Conservation (phyloP, 2,113 vertebrate genomes). For the Pelmatolapia mariae region DNA sequence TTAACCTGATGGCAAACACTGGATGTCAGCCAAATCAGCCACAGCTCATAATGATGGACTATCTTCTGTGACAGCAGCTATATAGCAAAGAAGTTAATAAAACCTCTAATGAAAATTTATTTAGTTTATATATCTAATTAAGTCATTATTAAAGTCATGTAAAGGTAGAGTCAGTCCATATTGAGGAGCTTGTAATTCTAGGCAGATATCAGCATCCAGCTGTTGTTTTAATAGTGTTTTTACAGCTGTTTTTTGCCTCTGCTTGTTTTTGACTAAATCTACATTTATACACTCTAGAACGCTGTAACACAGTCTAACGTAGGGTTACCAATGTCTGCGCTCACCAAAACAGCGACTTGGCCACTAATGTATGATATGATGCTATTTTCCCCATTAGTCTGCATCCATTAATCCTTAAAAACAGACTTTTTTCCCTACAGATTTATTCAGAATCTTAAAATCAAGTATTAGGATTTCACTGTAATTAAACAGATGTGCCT, state of each 20-base stretch:
- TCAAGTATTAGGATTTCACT: neutral
- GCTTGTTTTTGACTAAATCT: neutral
- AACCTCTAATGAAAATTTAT: neutral
- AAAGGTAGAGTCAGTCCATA: neutral
- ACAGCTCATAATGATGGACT: neutral
- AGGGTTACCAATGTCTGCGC: neutral
- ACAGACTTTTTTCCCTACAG: neutral
- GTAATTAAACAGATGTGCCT: neutral
- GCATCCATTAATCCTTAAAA: neutral
- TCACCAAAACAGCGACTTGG: neutral
- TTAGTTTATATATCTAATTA: neutral
- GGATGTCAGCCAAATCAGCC: neutral
- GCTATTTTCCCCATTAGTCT: neutral
- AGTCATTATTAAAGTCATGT: neutral
- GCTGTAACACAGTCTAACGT: rapidly evolving
- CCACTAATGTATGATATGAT: neutral
- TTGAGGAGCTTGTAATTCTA: neutral
- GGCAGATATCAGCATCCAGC: neutral
- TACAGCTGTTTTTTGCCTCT: neutral
- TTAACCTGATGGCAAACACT: neutral
- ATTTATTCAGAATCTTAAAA: neutral
- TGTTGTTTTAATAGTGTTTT: neutral
- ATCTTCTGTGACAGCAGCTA: neutral
- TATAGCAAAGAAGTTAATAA: neutral
- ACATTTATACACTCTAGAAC: neutral